Percentiles rank a stretch among this genome's conserved stretches.
Conservation (phyloP, 2,888 invertebrate species). For the Lasioglossum morio region DNA sequence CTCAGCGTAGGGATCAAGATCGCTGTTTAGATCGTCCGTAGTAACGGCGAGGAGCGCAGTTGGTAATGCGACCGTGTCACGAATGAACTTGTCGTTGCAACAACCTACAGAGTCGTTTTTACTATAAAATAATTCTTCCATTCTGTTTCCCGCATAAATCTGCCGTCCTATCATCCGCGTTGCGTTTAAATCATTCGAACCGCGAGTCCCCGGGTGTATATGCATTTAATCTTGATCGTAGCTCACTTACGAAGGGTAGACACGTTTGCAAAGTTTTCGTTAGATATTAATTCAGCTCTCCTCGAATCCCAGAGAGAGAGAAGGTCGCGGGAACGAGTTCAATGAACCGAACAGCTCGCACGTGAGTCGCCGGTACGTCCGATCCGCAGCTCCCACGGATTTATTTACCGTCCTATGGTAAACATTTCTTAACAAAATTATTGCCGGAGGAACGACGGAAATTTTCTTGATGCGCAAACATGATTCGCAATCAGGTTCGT, state of each 20-base stretch:
- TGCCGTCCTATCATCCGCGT: conserved; percentile 12
- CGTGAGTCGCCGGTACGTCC: conserved; percentile 7
- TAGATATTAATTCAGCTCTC: conserved; percentile 50
- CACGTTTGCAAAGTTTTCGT: conserved; percentile 51
- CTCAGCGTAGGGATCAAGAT: conserved; percentile 26
- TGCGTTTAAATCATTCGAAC: conserved; percentile 46
- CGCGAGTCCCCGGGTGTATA: conserved; percentile 17
- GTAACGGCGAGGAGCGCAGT: conserved; percentile 16
- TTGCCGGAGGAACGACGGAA: not conserved
- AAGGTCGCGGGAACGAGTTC: conserved; percentile 53
- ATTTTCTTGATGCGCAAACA: conserved; percentile 25
- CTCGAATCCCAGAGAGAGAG: conserved; percentile 36
- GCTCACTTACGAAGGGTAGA: conserved; percentile 38
- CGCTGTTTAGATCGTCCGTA: conserved; percentile 17
- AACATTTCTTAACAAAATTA: conserved; percentile 37
- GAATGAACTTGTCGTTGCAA: conserved; percentile 24
- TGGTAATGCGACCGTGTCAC: conserved; percentile 14
- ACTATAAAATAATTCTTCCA: conserved; percentile 19
- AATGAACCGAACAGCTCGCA: conserved; percentile 37
- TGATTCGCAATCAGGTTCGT: conserved; percentile 22
- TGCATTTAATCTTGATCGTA: conserved; percentile 53
- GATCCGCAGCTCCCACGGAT: conserved; percentile 32
- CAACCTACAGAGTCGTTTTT: not conserved
- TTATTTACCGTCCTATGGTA: conserved; percentile 31
- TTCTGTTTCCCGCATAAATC: conserved; percentile 10